Evolutionary conservation across 1,140 invertebrate genomes (phyloP).

Genomic region (Bombus affinis): DNA sequence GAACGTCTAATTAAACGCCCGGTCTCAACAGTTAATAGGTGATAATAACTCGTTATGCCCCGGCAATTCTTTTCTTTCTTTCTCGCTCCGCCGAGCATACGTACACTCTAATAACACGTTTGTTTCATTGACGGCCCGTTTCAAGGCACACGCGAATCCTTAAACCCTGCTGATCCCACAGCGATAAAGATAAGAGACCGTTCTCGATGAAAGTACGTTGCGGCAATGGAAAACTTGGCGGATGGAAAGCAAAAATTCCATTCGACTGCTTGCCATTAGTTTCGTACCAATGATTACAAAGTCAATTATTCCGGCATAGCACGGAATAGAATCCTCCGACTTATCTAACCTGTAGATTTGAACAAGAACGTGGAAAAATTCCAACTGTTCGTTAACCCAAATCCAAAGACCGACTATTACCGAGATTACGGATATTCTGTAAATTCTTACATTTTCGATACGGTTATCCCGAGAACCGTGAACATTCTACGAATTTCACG

Average conservation of each 20-base stretch:
- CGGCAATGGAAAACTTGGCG: background rate
- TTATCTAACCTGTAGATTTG: background rate
- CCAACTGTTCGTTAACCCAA: background rate
- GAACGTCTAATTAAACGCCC: conserved; percentile 22
- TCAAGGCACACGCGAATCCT: background rate
- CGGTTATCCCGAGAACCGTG: background rate
- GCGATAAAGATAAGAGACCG: background rate
- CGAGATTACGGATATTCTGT: background rate
- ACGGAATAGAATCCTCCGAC: background rate
- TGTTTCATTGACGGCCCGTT: conserved; percentile 11
- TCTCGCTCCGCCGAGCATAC: background rate
- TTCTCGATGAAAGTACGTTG: conserved; percentile 15
- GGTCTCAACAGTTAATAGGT: background rate
- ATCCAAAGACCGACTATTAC: background rate
- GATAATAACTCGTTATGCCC: conserved; percentile 7
- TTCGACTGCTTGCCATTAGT: background rate
- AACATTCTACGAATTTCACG: background rate
- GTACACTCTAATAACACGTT: conserved; percentile 17
- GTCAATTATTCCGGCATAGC: background rate
- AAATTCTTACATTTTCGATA: background rate
- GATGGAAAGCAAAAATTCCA: conserved; percentile 15
- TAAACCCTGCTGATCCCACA: background rate
- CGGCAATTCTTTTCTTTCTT: background rate
- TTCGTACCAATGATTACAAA: background rate
- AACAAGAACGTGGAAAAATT: background rate